Evolutionary conservation across 2,888 invertebrate species (phyloP), one percentile per base, ranked within the genome.

Genomic region (Phalangium opilio): DNA sequence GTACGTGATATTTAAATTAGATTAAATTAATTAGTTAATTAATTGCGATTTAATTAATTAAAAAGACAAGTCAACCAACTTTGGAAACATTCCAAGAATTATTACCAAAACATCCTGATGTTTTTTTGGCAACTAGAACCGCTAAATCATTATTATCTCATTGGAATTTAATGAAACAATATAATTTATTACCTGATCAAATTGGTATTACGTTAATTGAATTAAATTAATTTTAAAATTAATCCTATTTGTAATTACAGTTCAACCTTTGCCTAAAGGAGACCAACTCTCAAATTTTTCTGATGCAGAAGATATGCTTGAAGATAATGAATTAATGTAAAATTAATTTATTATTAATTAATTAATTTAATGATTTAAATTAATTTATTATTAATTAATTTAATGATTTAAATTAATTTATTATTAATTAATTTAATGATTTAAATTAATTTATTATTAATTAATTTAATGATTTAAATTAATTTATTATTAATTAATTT

Each of bases 121-220:
- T 80, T 2, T 95, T 96, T 67, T 86, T 87, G 64, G 78, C 81
- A 3, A 79, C 84, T 1, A 75, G 98, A 52, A 91, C 89, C 1
- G 76, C 90, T 1, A 85, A 84, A 64, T 73, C 82, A 1, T 69
- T 96, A 35, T 75, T 81, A 64, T 77, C 77, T 44, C 93, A 96
- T 63, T 96, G 96, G 95, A 79, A 83, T 57, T 72, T 87, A 27
- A 76, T 96, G 70, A 87, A 86, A 62, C 85, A 90, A 64, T 91
- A 90, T 65, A 82, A 84, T 59, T 70, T 96, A 32, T 69, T 96
- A 47, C 83, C 86, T 0, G 91, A 93, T 67, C 95, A 95, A 70
- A 75, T 76, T 43, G 79, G 85, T 71, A 59, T 27, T 27, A 27
- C 4, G 4, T 27, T 7, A 27, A 27, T 27, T 27, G 8, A 27